A percentile compares a stretch with the other conserved stretches of the same genome.
Conservation (phyloP, 1,140 invertebrate species). For the Ectropis grisescens region DNA sequence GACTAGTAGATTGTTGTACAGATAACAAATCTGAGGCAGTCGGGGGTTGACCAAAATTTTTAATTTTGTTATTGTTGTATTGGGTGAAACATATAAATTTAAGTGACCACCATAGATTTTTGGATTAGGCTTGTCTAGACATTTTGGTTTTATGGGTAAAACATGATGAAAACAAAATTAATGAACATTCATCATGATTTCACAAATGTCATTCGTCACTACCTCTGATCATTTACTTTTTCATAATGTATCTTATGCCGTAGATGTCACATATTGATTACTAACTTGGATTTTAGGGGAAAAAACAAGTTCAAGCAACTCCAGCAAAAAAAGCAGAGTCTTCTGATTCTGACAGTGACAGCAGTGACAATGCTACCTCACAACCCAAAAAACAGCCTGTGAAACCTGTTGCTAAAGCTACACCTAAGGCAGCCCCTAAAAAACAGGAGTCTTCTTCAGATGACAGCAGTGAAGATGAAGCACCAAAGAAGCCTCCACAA, state of each 20-base stretch:
- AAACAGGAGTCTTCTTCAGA: constrained; percentile 11
- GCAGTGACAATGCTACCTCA: constrained; percentile 19
- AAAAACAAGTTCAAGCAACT: constrained; percentile 3
- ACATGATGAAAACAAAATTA: constrained; percentile 36
- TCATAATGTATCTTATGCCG: constrained; percentile 9
- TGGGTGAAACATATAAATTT: no score
- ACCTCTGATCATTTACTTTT: constrained; percentile 42
- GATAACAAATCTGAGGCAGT: no score
- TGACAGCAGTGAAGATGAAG: constrained; percentile 11
- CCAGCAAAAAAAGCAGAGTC: constrained; percentile 12
- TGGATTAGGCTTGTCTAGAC: no score
- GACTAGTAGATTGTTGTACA: no score
- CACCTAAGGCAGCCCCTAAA: constrained; percentile 8
- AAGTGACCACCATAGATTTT: no score
- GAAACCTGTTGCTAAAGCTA: constrained; percentile 6
- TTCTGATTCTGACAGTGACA: constrained; percentile 20
- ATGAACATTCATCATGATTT: constrained; percentile 42
- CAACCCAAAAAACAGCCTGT: constrained; percentile 15
- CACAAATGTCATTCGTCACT: constrained; percentile 47
- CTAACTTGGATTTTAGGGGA: constrained; percentile 15
- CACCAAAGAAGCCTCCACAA: no score
- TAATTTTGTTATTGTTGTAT: no score
- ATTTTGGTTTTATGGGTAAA: no score
- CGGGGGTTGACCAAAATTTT: no score
- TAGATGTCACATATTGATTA: constrained; percentile 5